Evolutionary conservation across 2,113 vertebrate species (phyloP), one percentile per base, ranked within the genome.

Genomic region (Tursiops truncatus): DNA sequence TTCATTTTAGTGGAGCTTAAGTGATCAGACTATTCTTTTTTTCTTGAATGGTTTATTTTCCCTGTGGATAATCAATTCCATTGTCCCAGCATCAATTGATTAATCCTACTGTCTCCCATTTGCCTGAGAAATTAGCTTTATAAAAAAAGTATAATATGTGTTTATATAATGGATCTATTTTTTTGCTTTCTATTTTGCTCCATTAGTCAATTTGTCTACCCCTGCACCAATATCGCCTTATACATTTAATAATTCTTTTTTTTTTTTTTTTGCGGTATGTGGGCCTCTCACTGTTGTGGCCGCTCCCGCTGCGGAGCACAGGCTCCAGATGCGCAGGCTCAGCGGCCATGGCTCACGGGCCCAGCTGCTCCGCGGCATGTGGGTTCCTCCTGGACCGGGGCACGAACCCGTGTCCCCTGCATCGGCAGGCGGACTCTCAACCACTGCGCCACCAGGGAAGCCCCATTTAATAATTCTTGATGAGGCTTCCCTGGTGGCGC

Each of bases 41-140:
- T 94, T 88, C 89, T 83, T 68, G 50, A 93, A 76, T 80, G 23
- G 41, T 89, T 92, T 80, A 58, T 80, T 96, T 97, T 87, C 76
- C 74, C 63, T 77, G 74, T 90, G 65, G 70, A 41, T 76, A 60
- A 90, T 96, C 76, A 87, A 53, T 84, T 90, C 77, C 95, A 15
- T 70, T 95, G 65, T 94, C 60, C 44, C 50, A 80, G 28, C 21
- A 91, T 33, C 58, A 81, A 4, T 41, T 58, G 84, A 87, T 94
- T 87, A 70, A 68, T 90, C 38, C 31, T 60, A n/a, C 26, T 68
- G 14, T 91, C 71, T 95, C 71, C 80, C 6, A 36, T 47, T 90
- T 80, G 92, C 85, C 93, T 97, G 91, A 96, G 92, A 97, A 96
- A 93, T 90, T 73, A 94, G 63, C 93, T 96, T 60, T 79, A 31